phyloP scores from a whole-genome alignment of 2,113 vertebrate species.

The Lagenorhynchus albirostris region DNA sequence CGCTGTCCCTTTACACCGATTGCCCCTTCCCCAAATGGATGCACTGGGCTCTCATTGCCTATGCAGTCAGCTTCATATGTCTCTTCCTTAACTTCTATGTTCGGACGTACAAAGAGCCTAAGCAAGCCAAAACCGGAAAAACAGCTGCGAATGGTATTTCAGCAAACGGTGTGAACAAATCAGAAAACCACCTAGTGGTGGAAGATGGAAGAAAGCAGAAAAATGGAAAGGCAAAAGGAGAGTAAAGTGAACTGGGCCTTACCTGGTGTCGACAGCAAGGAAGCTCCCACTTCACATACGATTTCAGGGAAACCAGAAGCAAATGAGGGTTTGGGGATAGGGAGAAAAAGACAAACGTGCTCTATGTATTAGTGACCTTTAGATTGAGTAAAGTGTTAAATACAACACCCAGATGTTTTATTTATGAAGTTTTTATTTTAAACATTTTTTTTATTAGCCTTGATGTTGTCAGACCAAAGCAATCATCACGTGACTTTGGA shows the following conservation, averaged over 20 bases:
- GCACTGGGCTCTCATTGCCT: conserved; percentile 98
- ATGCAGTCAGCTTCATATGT: conserved; percentile 96
- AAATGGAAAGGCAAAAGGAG: conserved; percentile 96
- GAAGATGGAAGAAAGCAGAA: conserved; percentile 92
- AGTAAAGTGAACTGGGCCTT: conserved; percentile 88
- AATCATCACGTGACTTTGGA: conserved; percentile 55
- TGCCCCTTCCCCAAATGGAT: conserved; percentile 99
- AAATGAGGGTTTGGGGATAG: conserved; percentile 58
- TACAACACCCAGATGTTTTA: conserved; percentile 81
- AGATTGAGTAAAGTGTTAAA: conserved; percentile 80
- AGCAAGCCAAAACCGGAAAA: conserved; percentile 88
- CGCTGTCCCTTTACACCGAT: conserved; percentile 96
- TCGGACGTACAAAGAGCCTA: conserved; percentile 95
- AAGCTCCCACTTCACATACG: conserved; percentile 76
- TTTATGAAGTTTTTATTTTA: conserved; percentile 86
- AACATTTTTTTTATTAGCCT: conserved; percentile 80
- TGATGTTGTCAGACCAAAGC: conserved; percentile 69
- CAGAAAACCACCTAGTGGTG: conserved; percentile 84
- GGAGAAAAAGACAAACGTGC: conserved; percentile 73
- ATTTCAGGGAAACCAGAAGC: conserved; percentile 70
- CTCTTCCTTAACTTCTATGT: conserved; percentile 99
- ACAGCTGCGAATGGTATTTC: conserved; percentile 87
- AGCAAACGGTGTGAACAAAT: conserved; percentile 86
- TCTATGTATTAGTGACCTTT: conserved; percentile 80
- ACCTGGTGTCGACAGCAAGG: conserved; percentile 79